Evolutionary conservation across 2,888 invertebrate genomes (phyloP), one percentile per base, ranked within the genome.

Genomic region (Harpagoxenus sublaevis): DNA sequence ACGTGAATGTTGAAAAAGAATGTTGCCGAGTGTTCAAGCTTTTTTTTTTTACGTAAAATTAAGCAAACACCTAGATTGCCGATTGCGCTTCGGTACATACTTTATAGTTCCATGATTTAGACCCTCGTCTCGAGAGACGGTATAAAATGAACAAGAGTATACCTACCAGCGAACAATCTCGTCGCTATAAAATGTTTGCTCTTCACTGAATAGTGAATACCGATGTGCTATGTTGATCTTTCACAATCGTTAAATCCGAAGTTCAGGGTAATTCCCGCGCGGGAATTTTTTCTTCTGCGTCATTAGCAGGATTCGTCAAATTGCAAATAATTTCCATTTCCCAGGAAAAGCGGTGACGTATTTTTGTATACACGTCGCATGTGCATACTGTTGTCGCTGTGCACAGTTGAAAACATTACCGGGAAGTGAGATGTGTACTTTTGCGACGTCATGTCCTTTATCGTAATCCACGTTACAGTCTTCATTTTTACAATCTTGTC

Each of bases 361-460:
- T 31, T 9, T 9, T 51, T 18, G 4, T 12, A 18, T 6, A 78
- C 35, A 45, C 31, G 28, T 57, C 35, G 35, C 35, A 35, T 31
- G 10, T 51, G n/a, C 35, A 5, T 35, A 35, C 35, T n/a, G 23
- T 23, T 23, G 23, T 23, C 23, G 23, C 23, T 23, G 12, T 15
- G 10, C 18, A 0, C 12, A 15, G 4, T 75, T 18, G 15, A 48
- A 48, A 31, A 35, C 6, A 39, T 31, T 42, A 63, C 15, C 23
- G 63, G 75, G 48, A 77, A 77, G 23, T 9, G 48, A 23, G 15
- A 35, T 75, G 15, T 63, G 48, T 75, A 48, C 63, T 65, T 65
- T 51, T 39, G 31, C 15, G 63, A 75, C 10, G 31, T 35, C 48
- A 35, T 10, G 10, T 62, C n/a, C 42, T 35, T 48, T 35, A n/a